Evolutionary conservation across 2,888 invertebrate genomes (phyloP).

Genomic region (Arctia plantaginis): DNA sequence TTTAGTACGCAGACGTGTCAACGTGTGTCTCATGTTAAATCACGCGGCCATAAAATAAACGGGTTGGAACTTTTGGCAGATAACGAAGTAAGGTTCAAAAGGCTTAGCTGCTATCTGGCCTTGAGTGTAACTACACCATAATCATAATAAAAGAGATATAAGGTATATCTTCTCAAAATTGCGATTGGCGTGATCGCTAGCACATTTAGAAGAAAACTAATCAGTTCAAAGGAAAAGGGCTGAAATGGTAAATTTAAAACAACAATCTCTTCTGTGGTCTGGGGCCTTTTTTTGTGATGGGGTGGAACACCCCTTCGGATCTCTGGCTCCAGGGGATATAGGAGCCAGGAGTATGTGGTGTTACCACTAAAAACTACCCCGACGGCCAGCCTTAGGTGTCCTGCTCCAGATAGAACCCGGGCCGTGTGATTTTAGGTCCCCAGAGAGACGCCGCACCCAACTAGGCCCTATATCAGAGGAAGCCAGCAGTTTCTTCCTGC

Average conservation of each 20-base stretch:
- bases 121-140: neutral
- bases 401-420: no score
- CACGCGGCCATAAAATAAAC: constrained; percentile 24
- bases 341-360: no score
- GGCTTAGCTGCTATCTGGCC: neutral
- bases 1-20: constrained; percentile 57
- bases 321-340: no score
- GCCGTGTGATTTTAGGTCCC: no score
- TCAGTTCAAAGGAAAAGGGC: neutral
- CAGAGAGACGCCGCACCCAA: no score
- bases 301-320: no score
- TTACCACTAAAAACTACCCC: no score
- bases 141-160: neutral
- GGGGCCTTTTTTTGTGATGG: no score
- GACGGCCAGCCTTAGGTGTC: no score
- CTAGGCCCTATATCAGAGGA: no score
- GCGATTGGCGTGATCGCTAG: neutral
- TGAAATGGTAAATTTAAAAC: neutral
- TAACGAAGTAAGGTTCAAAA: neutral
- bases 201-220: neutral
- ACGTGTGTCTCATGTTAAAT: constrained; percentile 41
- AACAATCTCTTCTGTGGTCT: neutral
- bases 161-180: neutral
- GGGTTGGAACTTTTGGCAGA: neutral
- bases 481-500: no score